Base-by-base conservation (phyloP, 2,888 invertebrate species). In the Petrophora chlorosata region DNA sequence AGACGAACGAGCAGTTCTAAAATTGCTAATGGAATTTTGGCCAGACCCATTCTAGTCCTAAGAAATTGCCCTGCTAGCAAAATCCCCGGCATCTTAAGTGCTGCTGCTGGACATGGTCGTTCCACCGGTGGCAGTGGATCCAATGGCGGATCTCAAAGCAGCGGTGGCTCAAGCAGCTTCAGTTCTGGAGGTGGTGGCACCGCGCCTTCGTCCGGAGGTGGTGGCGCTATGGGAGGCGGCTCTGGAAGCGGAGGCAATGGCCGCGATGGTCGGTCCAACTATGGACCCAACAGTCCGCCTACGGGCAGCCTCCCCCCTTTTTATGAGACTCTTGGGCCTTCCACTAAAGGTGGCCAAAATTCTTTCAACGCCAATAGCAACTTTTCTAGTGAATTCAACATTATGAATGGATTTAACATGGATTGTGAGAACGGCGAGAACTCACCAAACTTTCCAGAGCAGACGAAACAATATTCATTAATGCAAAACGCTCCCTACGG, bases 281-380 rank as follows among this genome's bases (percentile, higher is more conserved):
- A 96, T 74, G 96, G 96, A 2, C 96, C 96, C 4, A 96, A 95
- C 63, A 96, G 96, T 65, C 96, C 96, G 39, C 96, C 96, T 1
- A 96, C 96, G 0, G 96, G 96, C 8, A 95, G 96, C 39, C 85
- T 97, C 52, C 97, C 97, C n/a, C 96, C 96, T 0, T 97, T 97
- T 72, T 96, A 96, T 78, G 96, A 96, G 82, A 95, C 95, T 5
- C 90, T 97, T 0, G 90, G 88, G 12, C 87, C 89, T 10, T 87
- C 87, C 2, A 86, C 88, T 10, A 97, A 97, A 79, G 93, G 94
- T 38, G 95, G 96, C 8, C 95, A 95, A 70, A 94, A 93, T 59
- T 92, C 93, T 7, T 95, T 93, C 70, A 94, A 94, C 70, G 93
- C 93, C 14, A 93, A 92, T 66, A 91, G 93, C 22, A 92, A 90